Percentiles rank a stretch among this genome's conserved stretches.
phyloP scores from a whole-genome alignment of 2,888 invertebrate species.

The Prosapia bicincta region DNA sequence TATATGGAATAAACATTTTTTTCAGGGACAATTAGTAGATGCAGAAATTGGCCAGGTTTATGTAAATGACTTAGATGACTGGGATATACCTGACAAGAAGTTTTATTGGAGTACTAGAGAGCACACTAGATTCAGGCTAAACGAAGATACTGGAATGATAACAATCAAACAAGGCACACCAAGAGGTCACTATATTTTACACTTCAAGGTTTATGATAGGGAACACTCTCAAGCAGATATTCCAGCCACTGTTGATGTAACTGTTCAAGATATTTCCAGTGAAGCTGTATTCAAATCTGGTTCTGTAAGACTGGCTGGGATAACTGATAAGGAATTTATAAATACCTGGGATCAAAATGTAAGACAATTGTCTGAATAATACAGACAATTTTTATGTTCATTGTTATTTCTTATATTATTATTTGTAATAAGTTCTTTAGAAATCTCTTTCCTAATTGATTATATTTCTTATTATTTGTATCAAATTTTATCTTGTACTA shows the following conservation, averaged over 20 bases:
- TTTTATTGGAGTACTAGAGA: slow-evolving; percentile 65
- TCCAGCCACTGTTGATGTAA: slow-evolving; percentile 79
- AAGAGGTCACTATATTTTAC: slow-evolving; percentile 69
- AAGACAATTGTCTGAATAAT: slow-evolving; percentile 39
- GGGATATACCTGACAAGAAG: slow-evolving; percentile 90
- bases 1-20: too few species aligned
- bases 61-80: slow-evolving; percentile 93
- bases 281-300: slow-evolving; percentile 91
- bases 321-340: slow-evolving; percentile 84
- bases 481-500: too few species aligned
- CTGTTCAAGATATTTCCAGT: slow-evolving; percentile 82
- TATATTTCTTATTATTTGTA: background rate
- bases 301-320: slow-evolving; percentile 77
- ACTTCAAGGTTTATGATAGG: slow-evolving; percentile 63
- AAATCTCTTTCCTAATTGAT: background rate
- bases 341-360: slow-evolving; percentile 50
- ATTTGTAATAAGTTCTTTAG: background rate
- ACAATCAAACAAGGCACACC: slow-evolving; percentile 74
- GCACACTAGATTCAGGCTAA: slow-evolving; percentile 67
- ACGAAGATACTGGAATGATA: slow-evolving; percentile 80
- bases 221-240: slow-evolving; percentile 92
- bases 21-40: slow-evolving; percentile 68
- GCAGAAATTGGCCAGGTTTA: slow-evolving; percentile 88
- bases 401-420: background rate
- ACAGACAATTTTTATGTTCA: background rate